phyloP scores from a whole-genome alignment of 2,797 vertebrate species.

The Clarias pachynema region DNA sequence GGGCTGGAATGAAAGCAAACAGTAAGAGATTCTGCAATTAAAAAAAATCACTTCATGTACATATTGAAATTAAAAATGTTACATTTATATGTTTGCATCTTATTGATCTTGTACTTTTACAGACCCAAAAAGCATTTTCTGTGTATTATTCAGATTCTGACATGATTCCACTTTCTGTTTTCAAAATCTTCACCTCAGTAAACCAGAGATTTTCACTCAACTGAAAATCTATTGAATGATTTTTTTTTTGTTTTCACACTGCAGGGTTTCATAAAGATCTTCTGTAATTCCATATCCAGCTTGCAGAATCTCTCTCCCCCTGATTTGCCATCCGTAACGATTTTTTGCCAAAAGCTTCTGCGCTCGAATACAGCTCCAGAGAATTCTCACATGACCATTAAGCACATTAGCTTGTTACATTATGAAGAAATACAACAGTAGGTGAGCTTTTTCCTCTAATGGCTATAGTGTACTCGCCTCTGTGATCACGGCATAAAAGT shows the following conservation, averaged over 20 bases:
- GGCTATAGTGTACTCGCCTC: constrained; percentile 36
- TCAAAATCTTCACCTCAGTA: neutral
- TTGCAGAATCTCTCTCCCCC: constrained; percentile 1
- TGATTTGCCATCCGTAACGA: constrained; percentile 10
- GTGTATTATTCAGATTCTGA: no score
- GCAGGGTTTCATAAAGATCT: constrained; percentile 47
- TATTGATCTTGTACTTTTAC: no score
- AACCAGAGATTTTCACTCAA: neutral
- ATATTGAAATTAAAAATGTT: no score
- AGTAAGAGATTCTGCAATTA: no score
- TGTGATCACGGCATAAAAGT: constrained; percentile 27
- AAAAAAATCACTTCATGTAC: no score
- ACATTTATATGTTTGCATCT: no score
- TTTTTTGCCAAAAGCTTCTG: constrained; percentile 25
- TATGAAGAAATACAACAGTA: constrained; percentile 32
- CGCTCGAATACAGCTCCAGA: constrained; percentile 27
- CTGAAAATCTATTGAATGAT: neutral
- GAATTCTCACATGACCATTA: constrained; percentile 51
- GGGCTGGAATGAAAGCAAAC: no score
- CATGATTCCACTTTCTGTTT: neutral
- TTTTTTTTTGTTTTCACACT: constrained; percentile 41
- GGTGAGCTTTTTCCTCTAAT: constrained; percentile 46
- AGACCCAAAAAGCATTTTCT: no score
- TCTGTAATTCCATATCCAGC: constrained; percentile 28
- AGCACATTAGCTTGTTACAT: constrained; percentile 49